Base-by-base conservation (phyloP, 1,140 invertebrate species). In the Thrips palmi region DNA sequence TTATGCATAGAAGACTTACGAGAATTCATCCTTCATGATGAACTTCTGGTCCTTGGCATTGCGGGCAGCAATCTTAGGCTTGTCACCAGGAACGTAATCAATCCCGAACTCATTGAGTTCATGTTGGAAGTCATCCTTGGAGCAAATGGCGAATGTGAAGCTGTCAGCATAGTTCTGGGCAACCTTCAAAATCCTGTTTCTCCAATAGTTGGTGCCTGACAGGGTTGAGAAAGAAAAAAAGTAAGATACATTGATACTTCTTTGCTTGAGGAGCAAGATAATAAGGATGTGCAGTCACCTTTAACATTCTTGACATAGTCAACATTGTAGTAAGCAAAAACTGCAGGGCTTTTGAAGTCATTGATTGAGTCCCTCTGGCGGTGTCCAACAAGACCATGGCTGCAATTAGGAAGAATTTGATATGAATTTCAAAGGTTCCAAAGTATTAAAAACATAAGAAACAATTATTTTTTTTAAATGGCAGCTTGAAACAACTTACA, bases 291-390 rank as follows among this genome's bases (percentile, higher is more conserved):
- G n/a, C 28, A 7, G 21, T 40, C 52, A 59, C 69, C 77, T 59
- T 98, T 98, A 7, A 79, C 67, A 59, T 99, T 97, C 61, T 96
- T 97, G 1, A 79, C 70, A 53, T 97, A 98, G 60, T 99, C 93
- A 5, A 98, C 89, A 54, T 67, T 70, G 57, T 81, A 99, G 57
- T 91, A 97, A 18, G 83, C 92, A 41, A 92, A 74, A 24, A 97
- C 68, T 33, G 93, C 53, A 2, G 94, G 93, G 50, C 75, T 77
- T 48, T 72, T 73, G 64, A 97, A 97, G 43, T 96, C 83, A 10
- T 67, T 68, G 2, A 65, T 57, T 52, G 89, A 89, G 40, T 87
- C 82, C 47, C 77, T 70, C 20, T 77, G 85, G 43, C 92, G 74
- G 44, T 92, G 72, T 32, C 88, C 91, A 44, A 81, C 89, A 39